Evolutionary conservation across 2,888 invertebrate species (phyloP).

Genomic region (Tinea trinotella): DNA sequence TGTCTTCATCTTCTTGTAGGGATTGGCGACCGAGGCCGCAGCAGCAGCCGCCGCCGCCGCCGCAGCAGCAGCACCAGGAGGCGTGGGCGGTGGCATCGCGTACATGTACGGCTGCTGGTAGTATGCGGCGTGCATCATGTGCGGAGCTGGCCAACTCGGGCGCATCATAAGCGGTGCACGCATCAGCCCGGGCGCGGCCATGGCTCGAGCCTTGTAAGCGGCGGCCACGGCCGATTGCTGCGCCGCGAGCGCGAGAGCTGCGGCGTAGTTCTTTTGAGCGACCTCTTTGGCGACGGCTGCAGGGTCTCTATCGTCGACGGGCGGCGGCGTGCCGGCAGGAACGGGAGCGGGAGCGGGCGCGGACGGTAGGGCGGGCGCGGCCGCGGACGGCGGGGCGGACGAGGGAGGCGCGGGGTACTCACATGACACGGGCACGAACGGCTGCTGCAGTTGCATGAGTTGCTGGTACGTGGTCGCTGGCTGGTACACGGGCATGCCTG

Average conservation of each 20-base stretch:
- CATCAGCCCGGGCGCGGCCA: slow-evolving; percentile 55
- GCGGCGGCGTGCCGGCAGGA: slow-evolving; percentile 34
- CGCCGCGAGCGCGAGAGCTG: slow-evolving; percentile 71
- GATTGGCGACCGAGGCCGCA: slow-evolving; percentile 71
- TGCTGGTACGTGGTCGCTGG: slow-evolving; percentile 95
- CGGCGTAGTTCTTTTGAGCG: slow-evolving; percentile 87
- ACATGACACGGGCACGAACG: slow-evolving; percentile 99
- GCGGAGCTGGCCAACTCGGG: slow-evolving; percentile 60
- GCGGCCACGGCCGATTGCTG: slow-evolving; percentile 71
- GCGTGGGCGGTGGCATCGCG: slow-evolving; percentile 64
- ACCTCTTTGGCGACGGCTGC: slow-evolving; percentile 83
- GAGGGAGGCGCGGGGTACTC: slow-evolving; percentile 89
- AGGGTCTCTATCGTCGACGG: slow-evolving; percentile 63
- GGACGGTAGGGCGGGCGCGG: slow-evolving; percentile 24
- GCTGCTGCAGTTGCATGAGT: slow-evolving; percentile 94
- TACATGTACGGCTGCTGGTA: slow-evolving; percentile 68
- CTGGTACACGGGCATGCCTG: slow-evolving; percentile 96
- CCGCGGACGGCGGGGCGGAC: slow-evolving; percentile 70
- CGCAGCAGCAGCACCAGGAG: slow-evolving; percentile 50
- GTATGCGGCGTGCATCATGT: slow-evolving; percentile 61
- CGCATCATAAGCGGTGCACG: slow-evolving; percentile 60
- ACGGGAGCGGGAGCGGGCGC: slow-evolving; percentile 26
- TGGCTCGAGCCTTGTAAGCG: slow-evolving; percentile 80
- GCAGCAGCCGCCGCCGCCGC: slow-evolving; percentile 54
- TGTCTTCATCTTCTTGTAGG: slow-evolving; percentile 93